Evolutionary conservation across 2,113 vertebrate genomes (phyloP), one percentile per base, ranked within the genome.

Genomic region (Amphiprion percula): DNA sequence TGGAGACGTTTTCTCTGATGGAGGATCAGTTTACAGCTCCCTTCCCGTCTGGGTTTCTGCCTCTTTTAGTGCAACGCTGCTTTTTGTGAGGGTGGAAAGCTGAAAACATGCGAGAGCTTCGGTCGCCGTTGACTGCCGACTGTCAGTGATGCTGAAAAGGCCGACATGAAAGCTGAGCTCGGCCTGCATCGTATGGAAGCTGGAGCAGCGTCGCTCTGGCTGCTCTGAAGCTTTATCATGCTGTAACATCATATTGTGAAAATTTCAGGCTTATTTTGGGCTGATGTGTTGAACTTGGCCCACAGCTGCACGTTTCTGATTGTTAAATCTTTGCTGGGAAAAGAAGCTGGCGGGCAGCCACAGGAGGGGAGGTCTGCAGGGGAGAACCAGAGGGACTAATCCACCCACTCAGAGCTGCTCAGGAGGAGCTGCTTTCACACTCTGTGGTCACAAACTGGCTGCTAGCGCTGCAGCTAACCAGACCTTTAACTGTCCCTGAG

Each of bases 261-360:
- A 4, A 16, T 50, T 14, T 61, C 41, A 2, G 69, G 17, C 54
- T 59, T 44, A 28, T 60, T 79, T 41, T 54, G 66, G 0, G 50
- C 26, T 16, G 30, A 56, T 47, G 76, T 67, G 73, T 77, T 85
- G 77, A 72, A 77, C 72, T 80, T 84, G 77, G 73, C 79, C 16
- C 4, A 10, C 46, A 72, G 49, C 77, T 67, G 76, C 65, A 62
- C 24, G 65, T 26, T 59, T 33, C 61, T 33, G 67, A 68, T 37
- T 80, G 76, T 84, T 75, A 73, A 73, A 68, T 28, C 50, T 61
- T 68, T 77, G 72, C 58, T 62, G 68, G 46, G 73, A 82, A 70
- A 60, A 71, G 78, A 54, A 56, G 55, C 60, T 82, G 66, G 79
- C 63, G 19, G 17, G 7, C 12, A 59, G 72, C 66, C 72, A 65